phyloP scores from a whole-genome alignment of 2,797 vertebrate species.

The Florisuga fusca region DNA sequence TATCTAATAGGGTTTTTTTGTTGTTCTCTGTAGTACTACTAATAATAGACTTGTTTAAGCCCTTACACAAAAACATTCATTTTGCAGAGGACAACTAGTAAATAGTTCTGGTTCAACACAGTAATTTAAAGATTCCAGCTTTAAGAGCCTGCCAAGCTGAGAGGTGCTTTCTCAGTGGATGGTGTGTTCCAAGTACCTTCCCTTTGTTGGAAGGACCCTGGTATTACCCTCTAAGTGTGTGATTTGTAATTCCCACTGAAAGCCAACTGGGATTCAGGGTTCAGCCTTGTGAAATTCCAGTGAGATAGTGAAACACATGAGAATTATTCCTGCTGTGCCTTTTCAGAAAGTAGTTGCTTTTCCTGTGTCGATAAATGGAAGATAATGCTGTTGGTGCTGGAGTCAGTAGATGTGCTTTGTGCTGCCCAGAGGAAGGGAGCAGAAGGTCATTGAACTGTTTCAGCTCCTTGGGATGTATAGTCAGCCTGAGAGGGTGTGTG shows the following conservation, averaged over 20 bases:
- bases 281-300: neutral
- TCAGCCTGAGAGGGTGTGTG: neutral
- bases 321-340: neutral
- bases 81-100: neutral
- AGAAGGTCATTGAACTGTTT: neutral
- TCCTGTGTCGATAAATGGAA: neutral
- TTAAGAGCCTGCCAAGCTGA: neutral
- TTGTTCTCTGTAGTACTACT: neutral
- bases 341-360: neutral
- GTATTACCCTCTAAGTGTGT: neutral
- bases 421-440: neutral
- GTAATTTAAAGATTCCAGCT: neutral
- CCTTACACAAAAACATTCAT: slow-evolving; percentile 5
- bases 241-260: neutral
- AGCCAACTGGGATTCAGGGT: neutral
- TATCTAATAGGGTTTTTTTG: neutral
- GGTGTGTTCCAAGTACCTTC: neutral
- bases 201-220: neutral
- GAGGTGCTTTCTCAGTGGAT: neutral
- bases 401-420: neutral
- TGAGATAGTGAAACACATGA: neutral
- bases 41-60: slow-evolving; percentile 12
- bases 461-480: neutral
- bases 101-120: slow-evolving; percentile 17
- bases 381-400: neutral